A percentile compares a stretch with the other conserved stretches of the same genome.
phyloP scores from a whole-genome alignment of 2,113 vertebrate species.

The Xerus inauris region DNA sequence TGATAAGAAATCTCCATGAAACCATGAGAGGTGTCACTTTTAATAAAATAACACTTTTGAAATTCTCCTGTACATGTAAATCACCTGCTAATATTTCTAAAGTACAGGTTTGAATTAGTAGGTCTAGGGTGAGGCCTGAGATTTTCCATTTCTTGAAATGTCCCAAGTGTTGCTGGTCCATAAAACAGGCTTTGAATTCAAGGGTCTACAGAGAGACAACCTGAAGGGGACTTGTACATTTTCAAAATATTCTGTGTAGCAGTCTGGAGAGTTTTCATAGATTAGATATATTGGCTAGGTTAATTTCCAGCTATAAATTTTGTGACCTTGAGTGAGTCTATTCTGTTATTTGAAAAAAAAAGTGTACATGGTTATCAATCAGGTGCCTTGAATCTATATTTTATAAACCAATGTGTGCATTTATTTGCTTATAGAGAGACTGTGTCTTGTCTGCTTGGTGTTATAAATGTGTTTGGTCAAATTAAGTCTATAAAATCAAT shows the following conservation, averaged over 20 bases:
- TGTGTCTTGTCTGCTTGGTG: neutral
- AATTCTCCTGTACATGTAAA: neutral
- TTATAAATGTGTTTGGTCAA: neutral
- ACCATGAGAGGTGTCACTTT: neutral
- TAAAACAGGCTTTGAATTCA: neutral
- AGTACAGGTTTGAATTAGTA: neutral
- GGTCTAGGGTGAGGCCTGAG: neutral
- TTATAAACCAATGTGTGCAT: neutral
- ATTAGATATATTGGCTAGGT: neutral
- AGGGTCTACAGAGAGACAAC: neutral
- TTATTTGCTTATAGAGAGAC: neutral
- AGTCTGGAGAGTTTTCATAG: neutral
- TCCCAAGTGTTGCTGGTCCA: neutral
- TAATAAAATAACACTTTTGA: neutral
- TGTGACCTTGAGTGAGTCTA: neutral
- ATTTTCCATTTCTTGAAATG: neutral
- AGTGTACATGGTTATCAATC: neutral
- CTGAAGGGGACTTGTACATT: neutral
- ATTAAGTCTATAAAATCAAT: neutral
- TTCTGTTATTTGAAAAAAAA: neutral
- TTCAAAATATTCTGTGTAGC: neutral
- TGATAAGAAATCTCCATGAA: neutral
- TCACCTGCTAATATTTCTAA: neutral
- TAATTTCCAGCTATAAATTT: neutral
- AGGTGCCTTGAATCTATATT: neutral